Percentiles rank a stretch among this genome's conserved stretches.
Conservation (phyloP, 2,888 invertebrate genomes). For the Lucinisca nassula region DNA sequence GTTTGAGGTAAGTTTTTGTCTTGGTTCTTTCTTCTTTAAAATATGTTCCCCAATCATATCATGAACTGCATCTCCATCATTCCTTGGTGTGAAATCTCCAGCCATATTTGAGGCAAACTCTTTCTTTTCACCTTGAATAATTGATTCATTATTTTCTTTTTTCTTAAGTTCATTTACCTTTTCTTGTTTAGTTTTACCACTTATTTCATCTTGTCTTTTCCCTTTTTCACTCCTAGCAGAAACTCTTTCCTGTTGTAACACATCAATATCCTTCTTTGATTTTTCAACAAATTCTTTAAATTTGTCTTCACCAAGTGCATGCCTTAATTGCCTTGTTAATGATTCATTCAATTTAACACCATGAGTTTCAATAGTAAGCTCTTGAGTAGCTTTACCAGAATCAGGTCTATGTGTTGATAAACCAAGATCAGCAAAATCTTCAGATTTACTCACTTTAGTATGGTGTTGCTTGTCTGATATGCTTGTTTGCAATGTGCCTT, state of each 20-base stretch:
- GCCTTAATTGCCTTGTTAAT: constrained; percentile 68
- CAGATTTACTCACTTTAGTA: constrained; percentile 43
- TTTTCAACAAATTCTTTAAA: constrained; percentile 77
- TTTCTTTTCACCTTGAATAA: neutral
- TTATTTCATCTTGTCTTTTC: neutral
- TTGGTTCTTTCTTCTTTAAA: constrained; percentile 4
- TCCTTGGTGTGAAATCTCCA: constrained; percentile 55
- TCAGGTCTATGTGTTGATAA: constrained; percentile 82
- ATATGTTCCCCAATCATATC: constrained; percentile 52
- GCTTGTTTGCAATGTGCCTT: neutral
- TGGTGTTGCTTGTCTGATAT: neutral
- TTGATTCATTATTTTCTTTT: neutral
- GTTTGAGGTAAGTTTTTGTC: constrained; percentile 28
- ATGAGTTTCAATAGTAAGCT: constrained; percentile 34
- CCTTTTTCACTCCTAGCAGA: constrained; percentile 57
- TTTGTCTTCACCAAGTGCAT: constrained; percentile 74
- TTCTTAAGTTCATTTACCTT: neutral
- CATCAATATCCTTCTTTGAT: constrained; percentile 75
- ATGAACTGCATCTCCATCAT: constrained; percentile 57
- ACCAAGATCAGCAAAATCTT: constrained; percentile 74
- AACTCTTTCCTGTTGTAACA: constrained; percentile 65
- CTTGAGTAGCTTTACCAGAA: constrained; percentile 49
- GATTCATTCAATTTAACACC: constrained; percentile 69
- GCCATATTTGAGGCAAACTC: neutral
- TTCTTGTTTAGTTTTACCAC: neutral